These are phyloP conservation scores for Urocyon cinereoargenteus DNA, from an alignment of 2,797 vertebrate species.

Conservation along the genomic window DNA sequence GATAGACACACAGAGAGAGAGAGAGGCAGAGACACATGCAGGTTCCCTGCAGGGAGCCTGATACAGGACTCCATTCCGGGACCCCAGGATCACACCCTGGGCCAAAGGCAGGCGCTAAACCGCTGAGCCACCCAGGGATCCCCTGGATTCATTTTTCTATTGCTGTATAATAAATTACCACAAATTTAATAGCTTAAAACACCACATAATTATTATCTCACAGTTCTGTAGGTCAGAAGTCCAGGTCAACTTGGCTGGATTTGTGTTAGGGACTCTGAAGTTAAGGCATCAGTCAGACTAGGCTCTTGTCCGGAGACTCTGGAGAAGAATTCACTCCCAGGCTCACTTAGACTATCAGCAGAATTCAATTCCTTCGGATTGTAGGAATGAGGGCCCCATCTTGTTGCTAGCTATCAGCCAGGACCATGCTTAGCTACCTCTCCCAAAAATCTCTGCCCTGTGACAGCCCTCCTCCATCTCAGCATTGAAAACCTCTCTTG, in stretches of 20 bases:
- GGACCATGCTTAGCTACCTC: background rate
- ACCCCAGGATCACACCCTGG: too few species aligned
- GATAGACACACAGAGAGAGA: too few species aligned
- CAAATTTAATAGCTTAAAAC: conserved; percentile 52
- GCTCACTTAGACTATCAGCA: background rate
- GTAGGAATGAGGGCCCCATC: background rate
- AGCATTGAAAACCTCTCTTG: background rate
- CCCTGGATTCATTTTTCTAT: background rate
- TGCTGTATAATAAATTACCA: conserved; percentile 28
- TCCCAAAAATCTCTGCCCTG: background rate
- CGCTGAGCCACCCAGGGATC: too few species aligned
- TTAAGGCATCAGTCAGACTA: background rate
- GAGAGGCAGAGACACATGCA: too few species aligned
- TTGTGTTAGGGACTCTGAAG: background rate
- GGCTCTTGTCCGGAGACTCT: background rate
- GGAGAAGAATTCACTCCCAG: background rate
- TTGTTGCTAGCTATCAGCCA: background rate
- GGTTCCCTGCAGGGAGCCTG: too few species aligned
- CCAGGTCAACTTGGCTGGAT: background rate
- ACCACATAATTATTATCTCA: background rate
- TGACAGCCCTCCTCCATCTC: background rate
- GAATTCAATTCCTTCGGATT: background rate
- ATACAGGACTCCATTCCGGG: too few species aligned
- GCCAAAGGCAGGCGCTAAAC: too few species aligned
- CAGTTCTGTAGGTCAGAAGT: background rate